Base-by-base conservation (phyloP, 2,888 invertebrate genomes). In the Xestobium rufovillosum region DNA sequence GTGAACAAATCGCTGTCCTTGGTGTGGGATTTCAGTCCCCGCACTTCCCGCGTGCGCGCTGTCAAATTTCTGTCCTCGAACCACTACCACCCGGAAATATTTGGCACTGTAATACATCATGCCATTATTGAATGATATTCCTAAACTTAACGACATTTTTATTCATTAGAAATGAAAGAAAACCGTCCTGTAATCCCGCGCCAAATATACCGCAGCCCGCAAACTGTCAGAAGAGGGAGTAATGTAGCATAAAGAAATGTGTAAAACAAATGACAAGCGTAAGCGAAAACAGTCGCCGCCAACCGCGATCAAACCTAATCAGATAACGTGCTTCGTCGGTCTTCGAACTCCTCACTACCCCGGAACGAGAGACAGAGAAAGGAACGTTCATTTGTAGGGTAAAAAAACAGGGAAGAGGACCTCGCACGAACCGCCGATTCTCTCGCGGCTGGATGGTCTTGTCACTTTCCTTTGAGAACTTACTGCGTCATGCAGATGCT, bases 161-260 rank as follows among this genome's bases (percentile, higher is more conserved):
- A n/a, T n/a, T n/a, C n/a, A n/a, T n/a, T n/a, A n/a, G n/a, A n/a
- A n/a, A n/a, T n/a, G n/a, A n/a, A n/a, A n/a, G n/a, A n/a, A n/a
- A n/a, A n/a, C n/a, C n/a, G n/a, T n/a, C n/a, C n/a, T n/a, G n/a
- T n/a, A n/a, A n/a, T n/a, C n/a, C n/a, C n/a, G n/a, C n/a, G n/a
- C n/a, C n/a, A n/a, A n/a, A n/a, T n/a, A n/a, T n/a, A n/a, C n/a
- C n/a, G n/a, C n/a, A n/a, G n/a, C n/a, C n/a, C n/a, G n/a, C n/a
- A n/a, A n/a, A n/a, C 23, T n/a, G 23, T 19, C n/a, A 6, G 6
- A n/a, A 50, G 46, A 48, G 39, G 43, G 49, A 47, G 50, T 53
- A 55, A 55, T 55, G 55, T 53, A 51, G 50, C 53, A 52, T 55
- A 49, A 55, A 50, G 51, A 53, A 54, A 52, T 53, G 55, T 51